A percentile compares a stretch with the other conserved stretches of the same genome.
Evolutionary conservation across 2,797 vertebrate genomes (phyloP).

Genomic region (Sphenopsis melanotis): DNA sequence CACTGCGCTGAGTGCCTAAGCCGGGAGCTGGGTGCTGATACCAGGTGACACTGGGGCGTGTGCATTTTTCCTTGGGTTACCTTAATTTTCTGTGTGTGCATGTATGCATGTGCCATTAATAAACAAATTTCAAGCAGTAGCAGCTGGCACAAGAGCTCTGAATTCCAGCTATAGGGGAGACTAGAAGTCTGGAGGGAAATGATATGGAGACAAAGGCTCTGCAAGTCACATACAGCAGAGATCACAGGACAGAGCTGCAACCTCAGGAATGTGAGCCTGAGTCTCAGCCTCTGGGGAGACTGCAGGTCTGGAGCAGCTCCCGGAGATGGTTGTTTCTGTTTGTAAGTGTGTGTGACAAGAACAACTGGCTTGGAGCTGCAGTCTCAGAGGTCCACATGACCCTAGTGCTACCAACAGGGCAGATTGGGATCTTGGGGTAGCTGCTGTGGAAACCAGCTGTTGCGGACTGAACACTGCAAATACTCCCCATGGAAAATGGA

Average conservation of each 20-base stretch:
- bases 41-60: background rate
- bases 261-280: background rate
- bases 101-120: background rate
- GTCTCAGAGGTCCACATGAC: background rate
- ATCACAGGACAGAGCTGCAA: background rate
- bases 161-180: background rate
- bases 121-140: background rate
- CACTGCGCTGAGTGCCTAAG: background rate
- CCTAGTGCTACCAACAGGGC: background rate
- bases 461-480: background rate
- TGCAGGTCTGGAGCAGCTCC: background rate
- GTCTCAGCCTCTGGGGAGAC: background rate
- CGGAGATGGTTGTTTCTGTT: background rate
- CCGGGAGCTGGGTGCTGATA: background rate
- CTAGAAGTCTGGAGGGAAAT: background rate
- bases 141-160: background rate
- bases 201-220: background rate
- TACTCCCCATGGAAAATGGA: background rate
- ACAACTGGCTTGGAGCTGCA: background rate
- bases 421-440: background rate
- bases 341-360: background rate
- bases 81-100: background rate
- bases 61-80: background rate
- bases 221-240: background rate
- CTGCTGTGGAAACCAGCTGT: fast-evolving